These are phyloP conservation scores for Timandra comae DNA, from an alignment of 2,888 invertebrate species.

Conservation along the genomic window DNA sequence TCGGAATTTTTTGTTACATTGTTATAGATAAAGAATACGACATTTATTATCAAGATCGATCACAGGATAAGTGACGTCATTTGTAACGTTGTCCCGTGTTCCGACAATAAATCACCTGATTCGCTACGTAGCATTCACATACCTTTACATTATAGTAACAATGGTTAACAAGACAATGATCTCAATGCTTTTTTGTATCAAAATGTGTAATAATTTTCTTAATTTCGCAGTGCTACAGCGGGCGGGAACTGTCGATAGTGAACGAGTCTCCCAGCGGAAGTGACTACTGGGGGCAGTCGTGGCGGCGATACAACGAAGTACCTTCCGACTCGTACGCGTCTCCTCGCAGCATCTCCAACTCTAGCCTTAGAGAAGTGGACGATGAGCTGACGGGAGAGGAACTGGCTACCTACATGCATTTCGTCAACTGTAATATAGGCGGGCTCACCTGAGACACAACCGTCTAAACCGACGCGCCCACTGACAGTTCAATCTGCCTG, in stretches of 20 bases:
- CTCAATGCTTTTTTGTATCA: no score
- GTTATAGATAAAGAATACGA: no score
- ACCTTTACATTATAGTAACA: no score
- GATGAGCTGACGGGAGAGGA: constrained; percentile 82
- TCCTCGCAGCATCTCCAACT: constrained; percentile 82
- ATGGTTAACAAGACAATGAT: no score
- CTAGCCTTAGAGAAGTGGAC: constrained; percentile 84
- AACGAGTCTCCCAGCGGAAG: constrained; percentile 56
- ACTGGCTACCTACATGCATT: constrained; percentile 82
- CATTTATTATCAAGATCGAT: no score
- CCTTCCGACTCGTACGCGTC: constrained; percentile 64
- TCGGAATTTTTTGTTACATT: no score
- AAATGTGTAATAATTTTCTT: no score
- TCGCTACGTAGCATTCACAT: no score
- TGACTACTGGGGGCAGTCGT: constrained; percentile 52
- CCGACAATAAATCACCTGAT: no score
- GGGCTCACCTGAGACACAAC: constrained; percentile 63
- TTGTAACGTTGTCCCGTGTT: no score
- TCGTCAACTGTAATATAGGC: constrained; percentile 75
- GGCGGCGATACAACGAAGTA: constrained; percentile 43
- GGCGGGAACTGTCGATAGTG: constrained; percentile 51
- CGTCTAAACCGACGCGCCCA: constrained; percentile 42
- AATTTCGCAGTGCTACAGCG: constrained; percentile 55
- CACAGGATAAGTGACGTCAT: no score
- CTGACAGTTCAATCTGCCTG: no score